Conservation (phyloP, 2,797 vertebrate genomes). For the Paguma larvata region DNA sequence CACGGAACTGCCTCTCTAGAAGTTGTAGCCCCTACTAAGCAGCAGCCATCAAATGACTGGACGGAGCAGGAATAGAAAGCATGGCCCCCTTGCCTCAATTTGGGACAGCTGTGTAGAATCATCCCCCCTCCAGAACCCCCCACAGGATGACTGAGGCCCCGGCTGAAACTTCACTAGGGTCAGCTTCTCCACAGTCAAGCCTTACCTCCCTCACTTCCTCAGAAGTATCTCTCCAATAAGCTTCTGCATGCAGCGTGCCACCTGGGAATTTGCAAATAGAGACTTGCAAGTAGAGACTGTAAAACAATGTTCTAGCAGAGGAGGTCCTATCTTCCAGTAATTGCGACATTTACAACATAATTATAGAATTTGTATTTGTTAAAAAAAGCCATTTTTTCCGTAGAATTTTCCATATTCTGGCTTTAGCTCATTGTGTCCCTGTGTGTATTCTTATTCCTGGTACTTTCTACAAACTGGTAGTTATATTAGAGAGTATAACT, state of each 20-base stretch:
- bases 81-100: background rate
- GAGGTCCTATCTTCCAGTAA: background rate
- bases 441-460: slow-evolving; percentile 10
- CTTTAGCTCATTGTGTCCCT: background rate
- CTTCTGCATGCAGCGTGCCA: background rate
- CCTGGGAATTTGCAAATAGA: background rate
- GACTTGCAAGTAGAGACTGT: background rate
- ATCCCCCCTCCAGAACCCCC: background rate
- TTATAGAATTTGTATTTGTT: slow-evolving; percentile 25
- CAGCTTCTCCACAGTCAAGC: background rate
- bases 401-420: background rate
- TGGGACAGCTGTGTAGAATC: background rate
- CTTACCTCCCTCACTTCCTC: background rate
- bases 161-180: background rate
- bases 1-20: background rate
- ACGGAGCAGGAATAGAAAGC: background rate
- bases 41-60: background rate
- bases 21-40: background rate
- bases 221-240: background rate
- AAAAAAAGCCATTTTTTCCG: background rate
- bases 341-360: slow-evolving; percentile 37
- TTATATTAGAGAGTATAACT: background rate
- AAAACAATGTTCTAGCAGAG: background rate
- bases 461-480: background rate
- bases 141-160: background rate